A percentile compares a stretch with the other conserved stretches of the same genome.
Evolutionary conservation across 1,140 invertebrate genomes (phyloP).

Genomic region (Notospermus geniculatus): DNA sequence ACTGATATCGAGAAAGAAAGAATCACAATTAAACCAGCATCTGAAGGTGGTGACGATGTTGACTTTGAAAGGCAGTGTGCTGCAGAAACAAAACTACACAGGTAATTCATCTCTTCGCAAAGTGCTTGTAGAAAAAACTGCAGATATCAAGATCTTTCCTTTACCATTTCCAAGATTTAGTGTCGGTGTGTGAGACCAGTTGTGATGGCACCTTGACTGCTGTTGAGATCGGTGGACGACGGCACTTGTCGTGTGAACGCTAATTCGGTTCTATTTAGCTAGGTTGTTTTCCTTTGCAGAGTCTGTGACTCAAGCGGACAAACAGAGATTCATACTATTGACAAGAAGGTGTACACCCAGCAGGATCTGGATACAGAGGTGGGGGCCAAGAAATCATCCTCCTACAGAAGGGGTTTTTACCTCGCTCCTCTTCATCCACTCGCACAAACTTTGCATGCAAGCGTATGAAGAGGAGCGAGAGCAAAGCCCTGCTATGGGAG

Average conservation of each 20-base stretch:
- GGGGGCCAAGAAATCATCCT: conserved; percentile 34
- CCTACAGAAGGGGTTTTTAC: not conserved
- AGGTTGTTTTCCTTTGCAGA: conserved; percentile 26
- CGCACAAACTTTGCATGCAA: too few species aligned
- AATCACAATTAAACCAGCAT: conserved; percentile 25
- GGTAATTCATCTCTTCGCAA: conserved; percentile 22
- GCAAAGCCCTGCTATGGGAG: too few species aligned
- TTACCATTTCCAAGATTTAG: too few species aligned
- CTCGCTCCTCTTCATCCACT: too few species aligned
- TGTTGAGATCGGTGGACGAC: too few species aligned
- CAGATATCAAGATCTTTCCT: too few species aligned
- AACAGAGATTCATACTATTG: conserved; percentile 66
- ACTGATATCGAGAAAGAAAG: conserved; percentile 14
- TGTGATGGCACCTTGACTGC: too few species aligned
- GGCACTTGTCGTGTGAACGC: too few species aligned
- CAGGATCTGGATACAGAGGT: conserved; percentile 72
- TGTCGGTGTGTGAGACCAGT: too few species aligned
- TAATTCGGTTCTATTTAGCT: too few species aligned
- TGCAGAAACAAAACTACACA: conserved; percentile 30
- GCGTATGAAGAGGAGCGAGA: too few species aligned
- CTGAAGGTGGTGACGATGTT: conserved; percentile 35
- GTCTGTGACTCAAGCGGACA: conserved; percentile 66
- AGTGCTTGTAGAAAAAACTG: too few species aligned
- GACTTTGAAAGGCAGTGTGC: conserved; percentile 28
- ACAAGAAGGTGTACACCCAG: conserved; percentile 68